Evolutionary conservation across 2,888 invertebrate genomes (phyloP), one percentile per base, ranked within the genome.

Genomic region (Spisula solida): DNA sequence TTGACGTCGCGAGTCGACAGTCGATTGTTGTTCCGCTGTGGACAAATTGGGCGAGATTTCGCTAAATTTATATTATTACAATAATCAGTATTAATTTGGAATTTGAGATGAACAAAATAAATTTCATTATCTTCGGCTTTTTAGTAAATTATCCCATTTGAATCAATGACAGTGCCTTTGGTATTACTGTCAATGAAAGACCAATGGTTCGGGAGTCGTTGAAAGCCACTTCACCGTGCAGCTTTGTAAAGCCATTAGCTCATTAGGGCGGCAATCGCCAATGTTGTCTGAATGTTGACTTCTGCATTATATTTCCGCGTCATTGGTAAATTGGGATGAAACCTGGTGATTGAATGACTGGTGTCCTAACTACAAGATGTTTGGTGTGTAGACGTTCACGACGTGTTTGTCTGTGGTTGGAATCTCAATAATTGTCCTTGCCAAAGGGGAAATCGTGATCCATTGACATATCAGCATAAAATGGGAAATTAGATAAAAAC

Each of bases 101-200:
- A 92, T 84, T 89, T 47, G 89, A 88, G 92, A 88, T 88, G 92
- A 86, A 87, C 88, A 89, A 89, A 92, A 88, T 88, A 92, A 92
- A 92, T 92, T 91, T 87, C 87, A 92, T 92, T 92, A 92, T 88
- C 90, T 75, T 78, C 84, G 88, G 75, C 91, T 90, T 91, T 91
- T 92, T 88, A 92, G 87, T 86, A 88, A 91, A 92, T 92, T 92
- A 91, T 86, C 85, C 84, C 83, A 90, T 92, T 88, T 88, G 88
- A 88, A 90, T 90, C 90, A 88, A 91, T 92, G 90, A 92, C 89
- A 85, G 86, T 82, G 84, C 90, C 91, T 81, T 31, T 75, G 20
- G 75, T 16, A 25, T 34, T 31, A 12, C 34, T 6, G 34, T 75
- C 81, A 81, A 81, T 81, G 78, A 66, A 16, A 66, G 87, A 70